Percentiles rank a stretch among this genome's conserved stretches.
phyloP scores from a whole-genome alignment of 2,797 vertebrate species.

The Myotis vivesi region DNA sequence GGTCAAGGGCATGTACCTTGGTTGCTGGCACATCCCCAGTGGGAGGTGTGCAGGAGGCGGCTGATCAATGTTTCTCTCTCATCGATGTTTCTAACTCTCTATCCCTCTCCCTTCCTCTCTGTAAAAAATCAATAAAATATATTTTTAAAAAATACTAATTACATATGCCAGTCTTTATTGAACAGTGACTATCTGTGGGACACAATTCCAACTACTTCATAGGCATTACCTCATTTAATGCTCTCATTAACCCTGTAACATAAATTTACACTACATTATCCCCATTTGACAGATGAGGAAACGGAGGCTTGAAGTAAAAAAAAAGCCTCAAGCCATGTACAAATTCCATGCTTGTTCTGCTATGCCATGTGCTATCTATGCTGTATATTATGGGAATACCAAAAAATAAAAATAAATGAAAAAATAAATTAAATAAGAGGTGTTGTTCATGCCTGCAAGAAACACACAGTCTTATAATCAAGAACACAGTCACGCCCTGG shows the following conservation, averaged over 20 bases:
- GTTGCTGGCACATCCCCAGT: too few relatives aligned
- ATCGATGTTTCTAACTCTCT: too few relatives aligned
- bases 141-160: background rate
- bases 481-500: background rate
- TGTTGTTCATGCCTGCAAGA: background rate
- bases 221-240: background rate
- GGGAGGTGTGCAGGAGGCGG: too few relatives aligned
- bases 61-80: too few relatives aligned
- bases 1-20: too few relatives aligned
- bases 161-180: background rate
- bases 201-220: background rate
- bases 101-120: too few relatives aligned
- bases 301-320: background rate
- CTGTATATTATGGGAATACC: background rate
- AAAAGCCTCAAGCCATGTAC: background rate
- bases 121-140: too few relatives aligned
- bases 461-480: background rate
- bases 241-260: background rate
- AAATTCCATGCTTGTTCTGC: background rate
- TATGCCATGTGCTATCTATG: background rate
- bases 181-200: background rate
- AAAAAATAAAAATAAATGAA: slow-evolving; percentile 26
- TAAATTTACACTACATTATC: background rate
- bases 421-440: background rate
- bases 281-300: background rate